Conservation (phyloP, 2,888 invertebrate species). For the Protophormia terraenovae region DNA sequence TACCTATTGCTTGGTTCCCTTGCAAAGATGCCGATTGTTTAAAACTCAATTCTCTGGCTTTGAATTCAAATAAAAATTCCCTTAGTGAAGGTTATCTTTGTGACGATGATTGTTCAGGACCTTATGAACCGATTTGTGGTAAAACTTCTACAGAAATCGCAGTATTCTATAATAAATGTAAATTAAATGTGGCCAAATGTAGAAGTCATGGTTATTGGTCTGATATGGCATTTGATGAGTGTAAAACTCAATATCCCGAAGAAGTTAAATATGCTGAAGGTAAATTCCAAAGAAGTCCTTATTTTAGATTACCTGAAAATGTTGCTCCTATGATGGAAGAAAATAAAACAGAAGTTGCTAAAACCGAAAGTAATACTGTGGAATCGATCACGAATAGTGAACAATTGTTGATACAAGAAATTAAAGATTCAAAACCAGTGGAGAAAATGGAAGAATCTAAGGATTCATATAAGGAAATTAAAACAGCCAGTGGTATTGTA, state of each 20-base stretch:
- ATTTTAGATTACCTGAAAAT: constrained; percentile 68
- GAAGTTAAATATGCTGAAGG: constrained; percentile 75
- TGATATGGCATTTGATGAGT: constrained; percentile 73
- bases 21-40: constrained; percentile 69
- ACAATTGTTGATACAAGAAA: constrained; percentile 47
- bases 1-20: constrained; percentile 77
- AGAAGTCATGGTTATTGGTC: constrained; percentile 77
- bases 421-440: constrained; percentile 27
- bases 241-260: constrained; percentile 73
- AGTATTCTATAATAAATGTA: constrained; percentile 77
- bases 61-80: constrained; percentile 72
- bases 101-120: constrained; percentile 75
- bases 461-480: constrained; percentile 53
- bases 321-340: background rate
- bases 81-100: constrained; percentile 75
- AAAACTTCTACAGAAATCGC: constrained; percentile 74
- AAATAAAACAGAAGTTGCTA: background rate
- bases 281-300: constrained; percentile 75
- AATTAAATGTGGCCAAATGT: constrained; percentile 77
- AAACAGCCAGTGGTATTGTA: constrained; percentile 19
- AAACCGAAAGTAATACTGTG: constrained; percentile 1
- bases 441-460: constrained; percentile 32
- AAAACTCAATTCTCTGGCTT: constrained; percentile 71
- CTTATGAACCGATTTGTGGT: constrained; percentile 76
- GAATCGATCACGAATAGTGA: constrained; percentile 31